Conservation (phyloP, 92 coral and sea anemone genomes). For the Epizoanthus scotinus region DNA sequence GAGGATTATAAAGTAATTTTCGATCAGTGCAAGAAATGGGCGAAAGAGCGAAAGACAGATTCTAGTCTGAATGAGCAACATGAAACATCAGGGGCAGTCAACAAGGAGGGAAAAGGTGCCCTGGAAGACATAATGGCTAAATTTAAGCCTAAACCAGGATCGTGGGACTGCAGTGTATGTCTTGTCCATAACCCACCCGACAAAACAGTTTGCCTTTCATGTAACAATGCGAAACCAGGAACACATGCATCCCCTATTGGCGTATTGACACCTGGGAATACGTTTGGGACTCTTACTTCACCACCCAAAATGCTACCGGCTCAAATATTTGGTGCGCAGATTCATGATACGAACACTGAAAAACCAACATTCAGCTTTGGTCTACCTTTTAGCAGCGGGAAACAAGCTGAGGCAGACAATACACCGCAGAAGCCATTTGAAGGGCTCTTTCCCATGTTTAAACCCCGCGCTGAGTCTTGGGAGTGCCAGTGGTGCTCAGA, state of each 20-base stretch:
- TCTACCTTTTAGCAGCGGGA: neutral
- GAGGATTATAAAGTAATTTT: slow-evolving; percentile 78
- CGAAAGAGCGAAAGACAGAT: slow-evolving; percentile 3
- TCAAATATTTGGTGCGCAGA: neutral
- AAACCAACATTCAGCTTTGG: slow-evolving; percentile 33
- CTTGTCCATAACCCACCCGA: slow-evolving; percentile 56
- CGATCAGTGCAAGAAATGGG: slow-evolving; percentile 62
- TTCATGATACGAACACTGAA: neutral
- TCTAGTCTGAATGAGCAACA: slow-evolving; percentile 10
- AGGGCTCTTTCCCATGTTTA: slow-evolving; percentile 32
- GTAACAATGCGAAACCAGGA: slow-evolving; percentile 58
- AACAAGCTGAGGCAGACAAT: neutral
- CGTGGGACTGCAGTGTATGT: slow-evolving; percentile 74
- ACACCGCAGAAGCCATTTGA: slow-evolving; percentile 2
- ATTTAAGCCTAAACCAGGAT: slow-evolving; percentile 65
- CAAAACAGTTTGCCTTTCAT: slow-evolving; percentile 48
- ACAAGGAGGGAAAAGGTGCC: neutral
- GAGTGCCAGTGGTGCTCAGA: slow-evolving; percentile 63
- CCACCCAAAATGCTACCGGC: neutral
- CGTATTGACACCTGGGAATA: neutral
- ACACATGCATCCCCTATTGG: neutral
- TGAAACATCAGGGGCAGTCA: neutral
- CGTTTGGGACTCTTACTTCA: neutral
- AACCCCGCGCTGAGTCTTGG: slow-evolving; percentile 65
- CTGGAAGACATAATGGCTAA: slow-evolving; percentile 33